These are phyloP conservation scores for Rhynchonycteris naso DNA, from an alignment of 2,797 vertebrate genomes.

Conservation along the genomic window DNA sequence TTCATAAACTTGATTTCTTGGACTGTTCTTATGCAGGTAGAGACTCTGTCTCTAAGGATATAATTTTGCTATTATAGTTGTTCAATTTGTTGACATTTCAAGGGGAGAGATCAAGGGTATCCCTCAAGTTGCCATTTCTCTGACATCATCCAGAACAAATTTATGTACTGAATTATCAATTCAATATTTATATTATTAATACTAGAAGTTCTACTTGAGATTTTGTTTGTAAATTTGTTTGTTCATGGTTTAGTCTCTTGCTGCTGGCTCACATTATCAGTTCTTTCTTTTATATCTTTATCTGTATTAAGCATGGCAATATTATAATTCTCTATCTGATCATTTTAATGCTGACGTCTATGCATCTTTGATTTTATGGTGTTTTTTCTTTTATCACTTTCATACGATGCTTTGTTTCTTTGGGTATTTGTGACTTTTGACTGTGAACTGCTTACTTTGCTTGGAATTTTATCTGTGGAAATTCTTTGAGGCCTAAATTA, in stretches of 20 bases:
- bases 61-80: neutral
- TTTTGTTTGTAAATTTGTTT: neutral
- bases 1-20: neutral
- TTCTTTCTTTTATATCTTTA: neutral
- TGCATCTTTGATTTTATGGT: neutral
- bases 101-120: too few relatives aligned
- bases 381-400: neutral
- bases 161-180: neutral
- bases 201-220: too few relatives aligned
- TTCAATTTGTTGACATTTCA: too few relatives aligned
- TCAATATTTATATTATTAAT: neutral
- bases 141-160: too few relatives aligned
- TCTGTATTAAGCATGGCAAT: neutral
- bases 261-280: neutral
- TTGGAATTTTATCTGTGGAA: neutral
- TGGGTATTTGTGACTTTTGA: neutral
- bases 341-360: neutral
- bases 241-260: neutral
- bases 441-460: neutral
- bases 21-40: neutral
- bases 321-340: neutral
- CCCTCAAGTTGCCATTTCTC: too few relatives aligned
- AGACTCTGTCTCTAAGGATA: neutral
- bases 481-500: neutral
- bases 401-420: neutral